Base-by-base conservation (phyloP, 2,113 vertebrate genomes). In the Dipodomys ordii region DNA sequence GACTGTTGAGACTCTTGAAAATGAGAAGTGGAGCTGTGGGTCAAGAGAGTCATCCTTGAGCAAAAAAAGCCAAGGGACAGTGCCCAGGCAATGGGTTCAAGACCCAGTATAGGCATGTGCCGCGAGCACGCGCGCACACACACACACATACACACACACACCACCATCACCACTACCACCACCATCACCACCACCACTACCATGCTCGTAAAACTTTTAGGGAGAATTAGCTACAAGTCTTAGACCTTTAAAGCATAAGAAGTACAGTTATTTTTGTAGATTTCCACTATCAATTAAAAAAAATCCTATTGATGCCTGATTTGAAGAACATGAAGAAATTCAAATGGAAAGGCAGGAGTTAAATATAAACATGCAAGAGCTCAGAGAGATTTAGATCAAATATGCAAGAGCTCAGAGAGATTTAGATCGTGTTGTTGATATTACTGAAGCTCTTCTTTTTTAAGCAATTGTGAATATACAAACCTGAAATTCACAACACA, bases 271-370 rank as follows among this genome's bases (percentile, higher is more conserved):
- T 69, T 80, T 81, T 76, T 88, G 49, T 92, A 57, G 28, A 7
- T 93, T 94, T 71, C 44, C 30, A 57, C 15, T 18, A 57, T 77
- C 28, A 11, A 49, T 49, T 49, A 49, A 49, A 53, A 76, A 73
- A 77, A 78, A 25, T 8, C 15, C 53, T 30, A 32, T 16, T 28
- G 83, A 62, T 28, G 23, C n/a, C 35, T 95, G 11, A 44, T 25
- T 85, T 49, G 78, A 64, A 82, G 76, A 80, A 80, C 74, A 57
- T n/a, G 83, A 86, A 93, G 20, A 84, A 90, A 39, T 19, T 30
- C 62, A 64, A 62, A 82, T 25, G 25, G 64, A 77, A 73, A 80
- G 49, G 7, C 46, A 3, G 16, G 69, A 73, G 74, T 91, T 57
- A 57, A 57, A 57, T 57, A 57, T 57, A 94, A 88, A 49, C 85